These are phyloP conservation scores for Acipenser transmontanus DNA, from an alignment of 2,797 vertebrate species.

Conservation along the genomic window DNA sequence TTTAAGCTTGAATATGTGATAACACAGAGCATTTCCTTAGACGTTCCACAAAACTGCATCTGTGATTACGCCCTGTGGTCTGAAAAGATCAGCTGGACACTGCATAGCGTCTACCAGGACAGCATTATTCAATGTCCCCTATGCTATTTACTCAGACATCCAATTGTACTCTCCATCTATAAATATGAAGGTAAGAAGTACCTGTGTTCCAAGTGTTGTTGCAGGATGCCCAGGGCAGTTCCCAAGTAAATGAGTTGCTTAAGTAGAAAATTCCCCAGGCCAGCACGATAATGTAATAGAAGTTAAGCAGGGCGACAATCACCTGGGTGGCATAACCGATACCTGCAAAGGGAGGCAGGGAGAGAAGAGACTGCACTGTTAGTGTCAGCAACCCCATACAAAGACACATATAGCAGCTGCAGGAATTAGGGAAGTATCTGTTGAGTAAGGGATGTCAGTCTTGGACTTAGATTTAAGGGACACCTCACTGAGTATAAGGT, in stretches of 20 bases:
- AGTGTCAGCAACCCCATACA: no score
- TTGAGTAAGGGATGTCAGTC: neutral
- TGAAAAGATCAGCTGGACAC: no score
- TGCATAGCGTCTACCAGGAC: no score
- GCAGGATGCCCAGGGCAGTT: conserved; percentile 90
- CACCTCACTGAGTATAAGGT: neutral
- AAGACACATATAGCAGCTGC: no score
- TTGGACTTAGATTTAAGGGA: neutral
- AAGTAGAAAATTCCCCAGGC: conserved; percentile 93
- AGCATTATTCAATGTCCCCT: no score
- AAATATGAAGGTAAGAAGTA: conserved; percentile 28
- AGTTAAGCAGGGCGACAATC: conserved; percentile 76
- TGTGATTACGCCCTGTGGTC: no score
- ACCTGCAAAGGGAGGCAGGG: conserved; percentile 49
- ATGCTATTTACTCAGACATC: no score
- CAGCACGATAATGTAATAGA: conserved; percentile 89
- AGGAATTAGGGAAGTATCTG: neutral
- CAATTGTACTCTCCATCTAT: no score
- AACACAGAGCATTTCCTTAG: no score
- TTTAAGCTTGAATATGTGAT: no score
- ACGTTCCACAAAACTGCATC: no score
- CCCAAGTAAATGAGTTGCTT: conserved; percentile 78
- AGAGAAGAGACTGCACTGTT: no score
- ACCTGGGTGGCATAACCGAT: conserved; percentile 91
- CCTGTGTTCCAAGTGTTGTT: conserved; percentile 93